Base-by-base conservation (phyloP, 2,113 vertebrate species). In the Pangasianodon gigas region DNA sequence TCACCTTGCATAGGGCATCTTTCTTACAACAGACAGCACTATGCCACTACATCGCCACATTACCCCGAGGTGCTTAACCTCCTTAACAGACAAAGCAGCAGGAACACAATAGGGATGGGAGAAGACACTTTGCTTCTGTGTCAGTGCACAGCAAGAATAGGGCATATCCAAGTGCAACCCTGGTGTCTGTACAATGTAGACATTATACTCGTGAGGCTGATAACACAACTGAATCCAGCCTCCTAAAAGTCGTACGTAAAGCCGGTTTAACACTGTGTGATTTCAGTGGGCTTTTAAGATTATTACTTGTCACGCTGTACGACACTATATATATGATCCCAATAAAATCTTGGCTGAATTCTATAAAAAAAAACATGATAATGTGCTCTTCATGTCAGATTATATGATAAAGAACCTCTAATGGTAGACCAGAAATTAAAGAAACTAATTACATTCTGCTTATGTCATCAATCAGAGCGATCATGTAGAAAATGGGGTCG, bases 81-180 rank as follows among this genome's bases (percentile, higher is more conserved):
- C 88, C 90, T 92, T 90, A 87, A 81, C 56, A 88, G 88, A 85
- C 85, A 90, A 89, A 90, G 87, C 80, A 77, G 80, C 84, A 79
- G 46, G 51, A 84, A 85, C 89, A 90, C 84, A 87, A 88, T 84
- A 62, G 71, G 29, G 85, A 86, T 41, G 54, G 32, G 51, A 85
- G 21, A 54, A 89, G 92, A 90, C 81, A 79, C 46, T 89, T 46
- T 79, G 58, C 69, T 90, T 90, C 74, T 65, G 65, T 88, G 83
- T 91, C 88, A 88, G 67, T 86, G 79, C 32, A 16, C 81, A 82
- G 62, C 52, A 77, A 87, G 54, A 88, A 54, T 85, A 48, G 14
- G 60, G 44, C 87, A 77, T 60, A 69, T 82, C n/a, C 77, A 48
- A 77, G 29, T 58, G 7, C 87, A 74, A 54, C 24, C 24, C 11